A percentile compares a stretch with the other conserved stretches of the same genome.
These are phyloP conservation scores for Papilio protenor DNA, from an alignment of 2,888 invertebrate species.

Conservation along the genomic window DNA sequence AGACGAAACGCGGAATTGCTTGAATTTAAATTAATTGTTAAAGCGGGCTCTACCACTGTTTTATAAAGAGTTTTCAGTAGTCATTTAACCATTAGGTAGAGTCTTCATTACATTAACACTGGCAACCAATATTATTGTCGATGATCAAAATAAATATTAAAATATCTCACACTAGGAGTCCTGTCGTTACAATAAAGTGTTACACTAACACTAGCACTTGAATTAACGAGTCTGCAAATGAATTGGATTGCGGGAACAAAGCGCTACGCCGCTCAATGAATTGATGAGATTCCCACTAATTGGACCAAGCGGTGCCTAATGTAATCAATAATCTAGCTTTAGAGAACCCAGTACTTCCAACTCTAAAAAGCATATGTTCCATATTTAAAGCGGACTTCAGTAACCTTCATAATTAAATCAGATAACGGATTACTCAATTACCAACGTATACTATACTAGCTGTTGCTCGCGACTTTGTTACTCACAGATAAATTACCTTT, in stretches of 20 bases:
- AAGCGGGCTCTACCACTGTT: no score
- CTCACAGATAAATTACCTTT: no score
- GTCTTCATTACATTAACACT: not conserved
- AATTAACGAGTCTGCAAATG: conserved; percentile 6
- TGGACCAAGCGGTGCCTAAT: conserved; percentile 8
- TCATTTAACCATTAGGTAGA: not conserved
- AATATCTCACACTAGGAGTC: not conserved
- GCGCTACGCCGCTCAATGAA: conserved; percentile 14
- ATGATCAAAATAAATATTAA: not conserved
- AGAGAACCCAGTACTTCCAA: not conserved
- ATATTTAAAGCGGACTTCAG: not conserved
- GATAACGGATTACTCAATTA: no score
- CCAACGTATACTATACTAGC: no score
- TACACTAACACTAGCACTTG: not conserved
- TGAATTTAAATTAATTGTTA: no score
- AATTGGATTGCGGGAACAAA: conserved; percentile 31
- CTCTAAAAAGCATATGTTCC: not conserved
- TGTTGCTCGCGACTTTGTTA: no score
- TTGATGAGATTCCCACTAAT: conserved; percentile 16
- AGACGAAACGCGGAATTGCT: no score
- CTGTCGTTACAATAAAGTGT: not conserved
- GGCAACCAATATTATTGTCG: not conserved
- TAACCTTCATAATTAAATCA: no score
- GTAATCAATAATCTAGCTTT: conserved; percentile 18
- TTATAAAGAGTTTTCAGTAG: not conserved